Evolutionary conservation across 2,888 invertebrate species (phyloP), one percentile per base, ranked within the genome.

Genomic region (Heteromyza rotundicornis): DNA sequence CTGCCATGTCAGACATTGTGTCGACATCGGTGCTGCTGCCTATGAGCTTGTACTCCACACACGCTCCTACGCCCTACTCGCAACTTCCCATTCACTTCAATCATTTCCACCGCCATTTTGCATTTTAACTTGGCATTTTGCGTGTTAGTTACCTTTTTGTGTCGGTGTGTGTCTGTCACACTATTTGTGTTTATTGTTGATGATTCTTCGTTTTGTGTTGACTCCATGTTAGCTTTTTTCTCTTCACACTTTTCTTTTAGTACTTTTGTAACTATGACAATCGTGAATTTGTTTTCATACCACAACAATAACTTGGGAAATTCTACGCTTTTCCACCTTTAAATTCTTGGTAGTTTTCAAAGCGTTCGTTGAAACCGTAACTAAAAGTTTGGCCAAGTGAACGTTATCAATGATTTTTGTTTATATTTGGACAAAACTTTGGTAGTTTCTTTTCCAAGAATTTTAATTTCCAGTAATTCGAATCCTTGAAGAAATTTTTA

Each of bases 1-100:
- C 3, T 20, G 44, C 12, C 52, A 40, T 57, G 52, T 24, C 57
- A 61, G 61, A 61, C 61, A 61, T 61, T 61, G 51, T 61, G 61
- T 52, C 61, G 61, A 20, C 57, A 16, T 35, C 3, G 17, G 8
- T n/a, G 7, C 19, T 35, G 54, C 20, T 19, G 2, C 3, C 5
- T 14, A 7, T 24, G 16, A 17, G 2, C 17, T 24, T 53, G 16
- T 14, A 14, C n/a, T 47, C 32, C 16, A 19, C 20, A 17, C 3
- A 19, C 14, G 40, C 40, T 40, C n/a, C 10, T 10, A 10, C 27
- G 27, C 27, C 10, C n/a, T n/a, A n/a, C n/a, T n/a, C n/a, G n/a
- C n/a, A n/a, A n/a, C n/a, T n/a, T n/a, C n/a, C n/a, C n/a, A n/a
- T n/a, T n/a, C n/a, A n/a, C n/a, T 40, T 40, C 40, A 40, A 5